phyloP scores from a whole-genome alignment of 2,888 invertebrate species.

The Tiliacea aurago region DNA sequence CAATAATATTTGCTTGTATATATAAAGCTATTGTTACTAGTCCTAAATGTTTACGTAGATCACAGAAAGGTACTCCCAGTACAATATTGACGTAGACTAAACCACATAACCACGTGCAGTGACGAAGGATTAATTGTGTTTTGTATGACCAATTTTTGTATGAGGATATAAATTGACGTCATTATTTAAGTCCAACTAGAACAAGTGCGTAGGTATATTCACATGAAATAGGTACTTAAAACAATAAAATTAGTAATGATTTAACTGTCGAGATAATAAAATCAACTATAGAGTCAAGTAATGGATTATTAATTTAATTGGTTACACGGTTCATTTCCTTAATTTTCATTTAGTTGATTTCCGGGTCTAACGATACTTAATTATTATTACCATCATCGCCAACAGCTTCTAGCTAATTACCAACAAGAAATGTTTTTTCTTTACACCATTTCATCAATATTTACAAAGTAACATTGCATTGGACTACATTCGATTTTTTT shows the following conservation, averaged over 20 bases:
- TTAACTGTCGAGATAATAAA: slow-evolving; percentile 8
- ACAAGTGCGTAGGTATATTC: slow-evolving; percentile 14
- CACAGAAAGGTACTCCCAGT: background rate
- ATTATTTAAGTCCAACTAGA: slow-evolving; percentile 32
- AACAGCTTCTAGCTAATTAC: background rate
- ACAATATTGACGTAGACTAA: background rate
- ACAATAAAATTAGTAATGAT: background rate
- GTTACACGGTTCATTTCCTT: no score
- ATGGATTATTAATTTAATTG: background rate
- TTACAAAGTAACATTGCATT: background rate
- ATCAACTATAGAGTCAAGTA: background rate
- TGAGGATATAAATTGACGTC: slow-evolving; percentile 42
- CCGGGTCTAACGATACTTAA: no score
- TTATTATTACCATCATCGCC: background rate
- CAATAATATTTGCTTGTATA: no score
- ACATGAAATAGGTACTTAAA: background rate
- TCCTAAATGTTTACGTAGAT: background rate
- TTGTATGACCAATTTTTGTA: slow-evolving; percentile 12
- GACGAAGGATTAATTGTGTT: slow-evolving; percentile 29
- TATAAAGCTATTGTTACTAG: no score
- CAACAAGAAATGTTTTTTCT: background rate
- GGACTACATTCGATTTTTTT: no score
- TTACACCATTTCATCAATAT: background rate
- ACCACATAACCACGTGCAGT: slow-evolving; percentile 21
- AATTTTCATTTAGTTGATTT: background rate